These are phyloP conservation scores for Leptinotarsa juncta DNA, from an alignment of 2,888 invertebrate species.

Conservation along the genomic window DNA sequence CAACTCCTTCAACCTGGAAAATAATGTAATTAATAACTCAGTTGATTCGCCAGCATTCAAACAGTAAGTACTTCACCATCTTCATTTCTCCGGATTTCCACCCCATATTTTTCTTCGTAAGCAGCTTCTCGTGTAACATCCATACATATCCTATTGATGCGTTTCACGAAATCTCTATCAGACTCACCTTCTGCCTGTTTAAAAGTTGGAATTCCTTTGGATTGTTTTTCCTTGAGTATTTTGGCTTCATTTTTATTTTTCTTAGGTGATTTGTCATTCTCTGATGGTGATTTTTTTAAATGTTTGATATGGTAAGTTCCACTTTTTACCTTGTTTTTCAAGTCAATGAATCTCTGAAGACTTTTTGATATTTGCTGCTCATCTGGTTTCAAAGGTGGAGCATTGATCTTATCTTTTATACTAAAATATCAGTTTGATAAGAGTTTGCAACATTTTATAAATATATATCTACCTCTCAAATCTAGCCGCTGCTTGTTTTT, in stretches of 20 bases:
- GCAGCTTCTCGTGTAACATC: constrained; percentile 72
- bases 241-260: constrained; percentile 27
- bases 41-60: background rate
- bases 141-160: constrained; percentile 75
- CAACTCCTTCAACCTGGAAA: constrained; percentile 61
- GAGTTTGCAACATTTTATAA: background rate
- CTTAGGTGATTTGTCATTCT: constrained; percentile 20
- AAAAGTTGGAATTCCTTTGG: constrained; percentile 69
- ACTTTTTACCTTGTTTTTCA: constrained; percentile 68
- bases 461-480: constrained; percentile 69
- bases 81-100: constrained; percentile 70
- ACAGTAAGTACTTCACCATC: constrained; percentile 64
- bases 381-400: constrained; percentile 77
- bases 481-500: constrained; percentile 75
- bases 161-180: constrained; percentile 72
- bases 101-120: constrained; percentile 73
- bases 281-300: constrained; percentile 42
- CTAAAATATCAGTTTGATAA: constrained; percentile 63
- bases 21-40: background rate
- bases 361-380: constrained; percentile 81
- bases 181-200: constrained; percentile 74
- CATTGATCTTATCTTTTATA: constrained; percentile 79
- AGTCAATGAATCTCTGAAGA: constrained; percentile 73
- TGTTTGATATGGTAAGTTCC: constrained; percentile 54
- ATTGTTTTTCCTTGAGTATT: constrained; percentile 55